phyloP scores from a whole-genome alignment of 2,113 vertebrate genomes.

The Panurus biarmicus region DNA sequence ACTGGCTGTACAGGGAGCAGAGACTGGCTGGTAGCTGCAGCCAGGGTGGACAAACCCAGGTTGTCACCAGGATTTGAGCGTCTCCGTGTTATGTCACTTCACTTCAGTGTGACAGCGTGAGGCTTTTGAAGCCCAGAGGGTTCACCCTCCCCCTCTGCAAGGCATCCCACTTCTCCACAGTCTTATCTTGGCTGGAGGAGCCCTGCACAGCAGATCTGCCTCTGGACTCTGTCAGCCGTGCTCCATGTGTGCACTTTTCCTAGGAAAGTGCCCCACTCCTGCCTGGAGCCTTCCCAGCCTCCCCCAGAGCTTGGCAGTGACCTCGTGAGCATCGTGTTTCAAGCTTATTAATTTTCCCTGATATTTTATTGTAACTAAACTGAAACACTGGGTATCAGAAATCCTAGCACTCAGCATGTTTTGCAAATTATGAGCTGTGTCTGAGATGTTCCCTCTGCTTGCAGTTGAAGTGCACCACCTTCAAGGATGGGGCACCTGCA shows the following conservation, averaged over 20 bases:
- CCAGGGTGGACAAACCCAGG: not conserved
- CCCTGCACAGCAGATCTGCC: conserved; percentile 31
- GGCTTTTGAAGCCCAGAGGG: not conserved
- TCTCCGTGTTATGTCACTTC: not conserved
- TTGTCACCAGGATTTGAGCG: not conserved
- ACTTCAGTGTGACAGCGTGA: not conserved
- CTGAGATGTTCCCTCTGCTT: not conserved
- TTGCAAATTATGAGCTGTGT: not conserved
- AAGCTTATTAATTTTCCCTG: not conserved
- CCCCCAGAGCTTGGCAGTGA: not conserved
- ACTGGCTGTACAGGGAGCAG: not conserved
- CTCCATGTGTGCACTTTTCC: not conserved
- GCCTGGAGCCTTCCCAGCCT: not conserved
- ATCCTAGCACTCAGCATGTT: not conserved
- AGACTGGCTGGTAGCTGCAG: not conserved
- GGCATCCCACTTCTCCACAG: conserved; percentile 24
- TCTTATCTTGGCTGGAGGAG: conserved; percentile 34
- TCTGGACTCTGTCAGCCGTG: conserved; percentile 43
- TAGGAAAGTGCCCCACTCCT: not conserved
- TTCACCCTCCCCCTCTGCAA: conserved; percentile 26
- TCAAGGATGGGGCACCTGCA: not conserved
- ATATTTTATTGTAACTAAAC: not conserved
- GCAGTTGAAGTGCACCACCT: not conserved
- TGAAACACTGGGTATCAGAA: not conserved
- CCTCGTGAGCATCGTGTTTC: not conserved